These are phyloP conservation scores for Gavialis gangeticus DNA, from an alignment of 2,113 vertebrate species.

Conservation along the genomic window DNA sequence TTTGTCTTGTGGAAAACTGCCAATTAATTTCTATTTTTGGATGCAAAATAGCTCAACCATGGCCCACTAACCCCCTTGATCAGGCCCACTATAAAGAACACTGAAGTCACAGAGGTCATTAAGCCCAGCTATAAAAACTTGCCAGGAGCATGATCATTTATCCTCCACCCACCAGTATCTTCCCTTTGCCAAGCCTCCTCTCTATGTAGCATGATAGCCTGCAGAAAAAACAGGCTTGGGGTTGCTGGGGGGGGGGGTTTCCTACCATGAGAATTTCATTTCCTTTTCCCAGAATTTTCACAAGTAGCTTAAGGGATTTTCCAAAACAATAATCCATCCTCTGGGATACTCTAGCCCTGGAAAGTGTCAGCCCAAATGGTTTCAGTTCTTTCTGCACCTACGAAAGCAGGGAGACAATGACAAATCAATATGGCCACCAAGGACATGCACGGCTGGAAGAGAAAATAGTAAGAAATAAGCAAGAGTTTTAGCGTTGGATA, in stretches of 20 bases:
- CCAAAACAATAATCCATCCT: slow-evolving; percentile 11
- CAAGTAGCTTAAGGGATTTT: slow-evolving; percentile 10
- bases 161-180: not conserved
- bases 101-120: not conserved
- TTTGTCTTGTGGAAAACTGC: not conserved
- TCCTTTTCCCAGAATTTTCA: slow-evolving; percentile 30
- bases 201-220: not conserved
- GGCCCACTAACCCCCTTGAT: slow-evolving; percentile 25
- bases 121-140: slow-evolving; percentile 17
- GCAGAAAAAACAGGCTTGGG: not conserved
- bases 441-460: not conserved
- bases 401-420: not conserved
- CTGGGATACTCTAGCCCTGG: not conserved
- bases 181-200: not conserved
- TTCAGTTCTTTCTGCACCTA: not conserved
- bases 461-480: not conserved
- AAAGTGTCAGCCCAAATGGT: not conserved
- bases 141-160: not conserved
- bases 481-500: accelerated
- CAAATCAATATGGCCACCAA: not conserved
- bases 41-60: not conserved
- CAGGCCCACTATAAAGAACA: not conserved
- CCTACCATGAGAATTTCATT: not conserved
- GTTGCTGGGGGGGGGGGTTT: not conserved
- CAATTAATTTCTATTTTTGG: not conserved